Conservation (phyloP, 2,888 invertebrate species). For the Serrognathus titanus region DNA sequence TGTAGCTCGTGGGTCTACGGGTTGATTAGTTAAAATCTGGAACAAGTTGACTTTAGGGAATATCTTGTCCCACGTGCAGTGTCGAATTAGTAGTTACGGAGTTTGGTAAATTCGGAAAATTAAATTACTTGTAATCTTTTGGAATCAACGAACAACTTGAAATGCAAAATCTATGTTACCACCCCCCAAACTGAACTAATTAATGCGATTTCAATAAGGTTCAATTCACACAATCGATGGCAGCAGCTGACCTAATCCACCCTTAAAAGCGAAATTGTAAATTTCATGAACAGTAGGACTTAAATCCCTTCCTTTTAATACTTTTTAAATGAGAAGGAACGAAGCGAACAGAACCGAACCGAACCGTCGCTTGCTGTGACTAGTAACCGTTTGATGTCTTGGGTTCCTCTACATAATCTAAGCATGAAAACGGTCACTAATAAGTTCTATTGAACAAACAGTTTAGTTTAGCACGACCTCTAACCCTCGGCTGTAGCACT, state of each 20-base stretch:
- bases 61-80: background rate
- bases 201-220: no score
- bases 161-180: no score
- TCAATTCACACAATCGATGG: no score
- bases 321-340: conserved; percentile 7
- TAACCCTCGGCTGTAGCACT: conserved; percentile 25
- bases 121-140: no score
- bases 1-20: background rate
- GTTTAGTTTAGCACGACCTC: conserved; percentile 24
- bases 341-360: no score
- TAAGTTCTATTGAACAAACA: conserved; percentile 27
- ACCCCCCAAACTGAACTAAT: no score
- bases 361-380: no score
- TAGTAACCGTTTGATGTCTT: background rate
- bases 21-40: conserved; percentile 1
- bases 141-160: no score
- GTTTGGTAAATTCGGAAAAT: no score
- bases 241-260: no score
- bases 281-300: no score
- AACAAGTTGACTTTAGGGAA: background rate
- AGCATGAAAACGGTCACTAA: conserved; percentile 20
- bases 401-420: conserved; percentile 19
- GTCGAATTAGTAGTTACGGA: background rate
- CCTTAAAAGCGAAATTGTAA: no score
- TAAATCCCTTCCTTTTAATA: conserved; percentile 5